A percentile compares a stretch with the other conserved stretches of the same genome.
Conservation (phyloP, 1,140 invertebrate genomes). For the Asobara japonica region DNA sequence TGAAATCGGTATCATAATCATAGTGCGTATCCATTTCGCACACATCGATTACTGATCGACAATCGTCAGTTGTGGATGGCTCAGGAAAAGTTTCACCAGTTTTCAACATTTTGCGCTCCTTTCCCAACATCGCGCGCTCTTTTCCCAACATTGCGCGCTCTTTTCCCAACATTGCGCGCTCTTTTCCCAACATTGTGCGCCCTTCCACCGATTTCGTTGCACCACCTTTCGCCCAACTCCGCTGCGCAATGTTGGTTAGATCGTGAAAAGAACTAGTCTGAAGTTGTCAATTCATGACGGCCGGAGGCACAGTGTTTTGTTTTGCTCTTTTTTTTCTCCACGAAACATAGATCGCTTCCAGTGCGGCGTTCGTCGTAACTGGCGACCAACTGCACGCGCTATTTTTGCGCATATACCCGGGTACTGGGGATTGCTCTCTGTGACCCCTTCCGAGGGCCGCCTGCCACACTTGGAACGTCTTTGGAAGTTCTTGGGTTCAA, state of each 20-base stretch:
- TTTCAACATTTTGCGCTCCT: not conserved
- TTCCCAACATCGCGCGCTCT: constrained; percentile 5
- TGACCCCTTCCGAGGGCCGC: not conserved
- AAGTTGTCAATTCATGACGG: not conserved
- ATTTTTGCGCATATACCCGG: constrained; percentile 6
- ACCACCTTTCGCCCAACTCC: no score
- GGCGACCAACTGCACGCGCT: constrained; percentile 13
- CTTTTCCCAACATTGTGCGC: no score
- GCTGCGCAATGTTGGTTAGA: not conserved
- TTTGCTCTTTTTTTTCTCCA: not conserved
- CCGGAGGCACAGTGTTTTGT: not conserved
- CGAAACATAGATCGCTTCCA: not conserved
- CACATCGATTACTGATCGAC: constrained; percentile 26
- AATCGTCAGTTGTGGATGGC: not conserved
- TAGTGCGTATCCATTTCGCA: constrained; percentile 24
- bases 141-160: no score
- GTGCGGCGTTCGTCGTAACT: not conserved
- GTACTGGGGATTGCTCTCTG: not conserved
- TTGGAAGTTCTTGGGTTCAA: not conserved
- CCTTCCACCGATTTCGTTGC: no score
- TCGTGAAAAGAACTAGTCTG: not conserved
- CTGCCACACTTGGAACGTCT: not conserved
- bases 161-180: no score
- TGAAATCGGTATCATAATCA: constrained; percentile 11
- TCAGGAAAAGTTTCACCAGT: not conserved